Conservation (phyloP, 2,797 vertebrate species). For the Macropodus opercularis region DNA sequence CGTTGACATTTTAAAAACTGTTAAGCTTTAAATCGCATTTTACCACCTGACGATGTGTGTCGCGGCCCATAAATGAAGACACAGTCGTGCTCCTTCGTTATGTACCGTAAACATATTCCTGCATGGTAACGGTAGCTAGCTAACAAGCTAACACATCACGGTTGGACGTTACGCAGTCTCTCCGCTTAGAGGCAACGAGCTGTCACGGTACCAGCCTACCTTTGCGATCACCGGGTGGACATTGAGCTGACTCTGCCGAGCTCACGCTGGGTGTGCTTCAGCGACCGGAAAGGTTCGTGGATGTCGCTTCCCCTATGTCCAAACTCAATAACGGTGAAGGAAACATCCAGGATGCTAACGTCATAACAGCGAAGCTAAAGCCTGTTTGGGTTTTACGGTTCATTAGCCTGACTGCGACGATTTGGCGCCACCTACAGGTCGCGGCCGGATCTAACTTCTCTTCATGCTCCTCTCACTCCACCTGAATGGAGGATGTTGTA, state of each 20-base stretch:
- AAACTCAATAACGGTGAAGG: constrained; percentile 51
- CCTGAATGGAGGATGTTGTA: no score
- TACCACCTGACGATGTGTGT: not conserved
- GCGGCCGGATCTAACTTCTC: fast-evolving
- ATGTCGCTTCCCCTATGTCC: constrained; percentile 36
- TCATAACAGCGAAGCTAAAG: constrained; percentile 61
- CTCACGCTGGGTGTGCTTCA: constrained; percentile 22
- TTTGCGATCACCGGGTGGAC: constrained; percentile 8
- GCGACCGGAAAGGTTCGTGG: constrained; percentile 5
- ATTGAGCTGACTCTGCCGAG: not conserved
- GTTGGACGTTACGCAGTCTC: constrained; percentile 65
- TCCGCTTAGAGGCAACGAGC: constrained; percentile 27
- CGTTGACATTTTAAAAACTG: not conserved
- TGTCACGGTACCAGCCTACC: constrained; percentile 58
- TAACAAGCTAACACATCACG: constrained; percentile 46
- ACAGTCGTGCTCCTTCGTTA: constrained; percentile 2
- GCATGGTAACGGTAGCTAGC: constrained; percentile 59
- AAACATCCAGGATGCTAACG: constrained; percentile 65
- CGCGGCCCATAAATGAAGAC: constrained; percentile 10
- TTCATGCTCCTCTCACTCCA: not conserved
- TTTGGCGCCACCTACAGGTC: constrained; percentile 52
- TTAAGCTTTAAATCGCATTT: not conserved
- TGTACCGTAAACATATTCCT: constrained; percentile 41
- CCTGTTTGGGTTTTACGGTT: constrained; percentile 48
- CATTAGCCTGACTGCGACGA: constrained; percentile 2